Evolutionary conservation across 2,888 invertebrate species (phyloP).

Genomic region (Lithosia quadra): DNA sequence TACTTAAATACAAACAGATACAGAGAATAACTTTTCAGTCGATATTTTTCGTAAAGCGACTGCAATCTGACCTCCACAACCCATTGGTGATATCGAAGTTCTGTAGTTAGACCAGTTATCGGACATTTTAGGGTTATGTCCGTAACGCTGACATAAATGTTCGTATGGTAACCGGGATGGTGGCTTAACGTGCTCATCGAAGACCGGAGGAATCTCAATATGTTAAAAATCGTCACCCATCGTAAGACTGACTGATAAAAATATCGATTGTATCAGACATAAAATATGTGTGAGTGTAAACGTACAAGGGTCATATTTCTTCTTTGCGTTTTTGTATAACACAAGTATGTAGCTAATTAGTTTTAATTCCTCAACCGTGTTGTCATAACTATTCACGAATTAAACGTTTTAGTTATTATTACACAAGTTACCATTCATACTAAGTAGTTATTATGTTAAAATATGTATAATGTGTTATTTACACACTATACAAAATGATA

Average conservation of each 20-base stretch:
- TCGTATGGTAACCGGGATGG: too few relatives aligned
- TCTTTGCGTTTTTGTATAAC: neutral
- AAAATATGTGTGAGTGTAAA: neutral
- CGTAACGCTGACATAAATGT: too few relatives aligned
- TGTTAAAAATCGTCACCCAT: too few relatives aligned
- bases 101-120: too few relatives aligned
- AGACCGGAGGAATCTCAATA: too few relatives aligned
- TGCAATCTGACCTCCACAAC: too few relatives aligned
- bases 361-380: neutral
- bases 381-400: slow-evolving; percentile 6
- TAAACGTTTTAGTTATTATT: neutral
- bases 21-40: too few relatives aligned
- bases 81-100: too few relatives aligned
- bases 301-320: slow-evolving; percentile 6
- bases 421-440: neutral
- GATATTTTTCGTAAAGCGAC: too few relatives aligned
- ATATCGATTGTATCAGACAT: neutral
- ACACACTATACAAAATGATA: neutral
- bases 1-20: too few relatives aligned
- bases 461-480: neutral
- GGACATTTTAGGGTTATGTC: too few relatives aligned
- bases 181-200: neutral
- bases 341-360: slow-evolving; percentile 1
- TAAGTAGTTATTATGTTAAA: neutral
- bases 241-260: too few relatives aligned